Base-by-base conservation (phyloP, 2,797 vertebrate species). In the Orientallactaga sibirica region DNA sequence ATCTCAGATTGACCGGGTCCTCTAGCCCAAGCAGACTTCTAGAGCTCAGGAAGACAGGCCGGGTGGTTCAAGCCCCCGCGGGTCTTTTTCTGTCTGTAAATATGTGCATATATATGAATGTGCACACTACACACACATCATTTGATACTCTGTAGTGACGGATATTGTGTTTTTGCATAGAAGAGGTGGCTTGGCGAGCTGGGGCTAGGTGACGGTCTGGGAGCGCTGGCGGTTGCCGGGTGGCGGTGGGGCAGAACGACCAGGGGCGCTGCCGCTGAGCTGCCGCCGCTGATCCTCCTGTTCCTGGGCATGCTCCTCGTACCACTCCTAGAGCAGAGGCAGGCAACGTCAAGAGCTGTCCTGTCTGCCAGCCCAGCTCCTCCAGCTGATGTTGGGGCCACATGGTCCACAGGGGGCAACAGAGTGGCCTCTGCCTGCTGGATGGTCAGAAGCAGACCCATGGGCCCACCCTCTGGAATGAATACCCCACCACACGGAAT, bases 261-360 rank as follows among this genome's bases (percentile, higher is more conserved):
- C 27, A 22, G 96, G 4, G 78, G 16, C 27, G 83, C 16, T 95
- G 96, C 96, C 77, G 92, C 76, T 0, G 4, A 98, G 96, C 96
- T 94, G 97, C 97, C 88, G 93, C 1, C 97, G 84, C 12, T 24
- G 71, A 19, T 22, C 15, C 91, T 98, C 98, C 91, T 98, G 99
- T 94, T 98, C 98, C 80, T 97, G 98, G 67, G 99, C 98, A 75
- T 99, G 99, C 91, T 99, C 99, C 89, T 99, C 98, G 64, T 99
- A 99, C 99, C 99, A 99, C 96, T 99, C 99, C 99, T 99, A 92
- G 7, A 6, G 66, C 85, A 95, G 89, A 91, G 0, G 78, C 24
- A 83, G 76, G 78, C 2, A 11, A 85, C 10, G 37, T 66, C 71
- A 66, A 76, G 2, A 64, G 74, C 22, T 0, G 41, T 24, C 1